Base-by-base conservation (phyloP, 1,140 invertebrate genomes). In the Melipona quadrifasciata region DNA sequence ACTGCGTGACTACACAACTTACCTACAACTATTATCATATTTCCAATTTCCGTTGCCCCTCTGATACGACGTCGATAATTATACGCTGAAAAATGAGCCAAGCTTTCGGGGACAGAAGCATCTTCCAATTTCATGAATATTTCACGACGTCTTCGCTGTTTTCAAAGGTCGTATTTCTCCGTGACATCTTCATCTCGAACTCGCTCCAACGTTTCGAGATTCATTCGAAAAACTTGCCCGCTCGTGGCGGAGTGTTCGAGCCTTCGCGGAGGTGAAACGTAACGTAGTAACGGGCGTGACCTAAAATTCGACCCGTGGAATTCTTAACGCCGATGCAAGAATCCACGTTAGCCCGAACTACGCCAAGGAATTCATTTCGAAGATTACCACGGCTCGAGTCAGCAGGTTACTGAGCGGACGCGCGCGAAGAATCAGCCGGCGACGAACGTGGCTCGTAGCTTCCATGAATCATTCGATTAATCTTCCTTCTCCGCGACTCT, bases 391-490 rank as follows among this genome's bases (percentile, higher is more conserved):
- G 16, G 14, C 12, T 31, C 21, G 51, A 76, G 64, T 68, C 80
- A 77, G 80, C 73, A 57, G 68, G 72, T 76, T 61, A 73, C 34
- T 6, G 34, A 70, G 12, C 34, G 31, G 21, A 70, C 24, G 24
- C 17, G 21, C 17, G 21, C 27, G 64, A 39, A 12, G 70, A 73
- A 24, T 61, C 70, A 53, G 55, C 11, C 24, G 31, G 27, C 27
- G 24, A 6, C 4, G 67, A 70, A 80, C 34, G 55, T 47, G 8
- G 39, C 2, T 64, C 34, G 55, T 55, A 31, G 39, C 27, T 61
- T 55, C 58, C 21, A 31, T 24, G 64, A 75, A 77, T 68, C 80
- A 47, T 77, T 76, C 73, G 73, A 82, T 82, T 82, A 82, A 82
- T 82, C 73, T 68, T 76, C 64, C 21, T 82, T 47, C 51, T 17